phyloP scores from a whole-genome alignment of 2,113 vertebrate species.

The Jacana jacana region DNA sequence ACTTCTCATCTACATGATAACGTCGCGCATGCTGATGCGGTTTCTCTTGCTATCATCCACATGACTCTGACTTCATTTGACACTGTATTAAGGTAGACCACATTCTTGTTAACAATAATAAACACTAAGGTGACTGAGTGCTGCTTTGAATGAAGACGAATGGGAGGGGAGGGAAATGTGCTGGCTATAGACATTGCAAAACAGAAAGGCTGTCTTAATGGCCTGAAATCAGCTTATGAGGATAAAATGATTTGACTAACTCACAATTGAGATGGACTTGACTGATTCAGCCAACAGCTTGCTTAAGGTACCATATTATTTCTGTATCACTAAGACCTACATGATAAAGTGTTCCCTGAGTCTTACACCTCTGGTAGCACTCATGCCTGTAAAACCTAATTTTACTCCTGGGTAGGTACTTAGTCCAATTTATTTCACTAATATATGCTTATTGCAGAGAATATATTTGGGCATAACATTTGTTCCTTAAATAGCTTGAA shows the following conservation, averaged over 20 bases:
- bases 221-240: background rate
- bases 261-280: background rate
- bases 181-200: background rate
- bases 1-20: background rate
- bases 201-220: background rate
- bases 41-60: background rate
- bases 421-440: slow-evolving; percentile 43
- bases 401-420: slow-evolving; percentile 33
- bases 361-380: background rate
- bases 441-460: slow-evolving; percentile 4
- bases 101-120: slow-evolving; percentile 25
- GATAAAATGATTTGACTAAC: background rate
- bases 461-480: background rate
- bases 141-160: slow-evolving; percentile 40
- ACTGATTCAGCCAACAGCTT: background rate
- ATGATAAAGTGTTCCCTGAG: background rate
- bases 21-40: background rate
- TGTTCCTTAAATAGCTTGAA: background rate
- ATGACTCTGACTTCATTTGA: background rate
- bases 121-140: background rate
- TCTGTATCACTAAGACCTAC: background rate
- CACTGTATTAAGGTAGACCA: background rate
- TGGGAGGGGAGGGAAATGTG: background rate
- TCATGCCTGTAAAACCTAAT: slow-evolving; percentile 24
- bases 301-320: background rate